These are phyloP conservation scores for Lymantria monacha DNA, from an alignment of 2,888 invertebrate genomes.

Conservation along the genomic window DNA sequence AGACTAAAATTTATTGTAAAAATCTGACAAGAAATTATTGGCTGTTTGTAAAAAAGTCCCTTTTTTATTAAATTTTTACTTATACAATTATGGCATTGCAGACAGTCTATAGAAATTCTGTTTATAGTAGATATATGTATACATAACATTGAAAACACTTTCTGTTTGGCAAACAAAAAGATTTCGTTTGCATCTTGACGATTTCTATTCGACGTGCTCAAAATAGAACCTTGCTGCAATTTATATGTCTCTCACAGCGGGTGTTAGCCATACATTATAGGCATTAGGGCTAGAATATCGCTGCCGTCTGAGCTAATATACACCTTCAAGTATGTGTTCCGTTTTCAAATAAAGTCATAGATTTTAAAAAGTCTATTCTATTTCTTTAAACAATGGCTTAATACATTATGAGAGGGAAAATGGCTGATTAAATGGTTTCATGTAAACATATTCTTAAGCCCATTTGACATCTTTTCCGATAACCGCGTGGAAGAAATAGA, in stretches of 20 bases:
- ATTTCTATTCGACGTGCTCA: constrained; percentile 45
- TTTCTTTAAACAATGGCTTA: no score
- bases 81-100: neutral
- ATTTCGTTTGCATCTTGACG: constrained; percentile 28
- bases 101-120: constrained; percentile 19
- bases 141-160: constrained; percentile 30
- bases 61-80: neutral
- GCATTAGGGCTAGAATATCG: constrained; percentile 33
- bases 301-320: constrained; percentile 36
- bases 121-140: constrained; percentile 16
- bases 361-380: neutral
- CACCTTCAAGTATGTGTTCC: constrained; percentile 14
- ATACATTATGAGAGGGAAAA: no score
- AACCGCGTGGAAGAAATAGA: no score
- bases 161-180: constrained; percentile 22
- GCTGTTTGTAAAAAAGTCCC: no score
- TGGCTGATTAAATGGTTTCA: no score
- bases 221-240: constrained; percentile 45
- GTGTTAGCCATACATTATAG: constrained; percentile 46
- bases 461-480: no score
- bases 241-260: constrained; percentile 69
- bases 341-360: constrained; percentile 19
- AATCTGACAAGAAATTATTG: no score
- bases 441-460: no score
- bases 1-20: no score